These are phyloP conservation scores for Synergus laeviventris DNA, from an alignment of 2,888 invertebrate species.

Conservation along the genomic window DNA sequence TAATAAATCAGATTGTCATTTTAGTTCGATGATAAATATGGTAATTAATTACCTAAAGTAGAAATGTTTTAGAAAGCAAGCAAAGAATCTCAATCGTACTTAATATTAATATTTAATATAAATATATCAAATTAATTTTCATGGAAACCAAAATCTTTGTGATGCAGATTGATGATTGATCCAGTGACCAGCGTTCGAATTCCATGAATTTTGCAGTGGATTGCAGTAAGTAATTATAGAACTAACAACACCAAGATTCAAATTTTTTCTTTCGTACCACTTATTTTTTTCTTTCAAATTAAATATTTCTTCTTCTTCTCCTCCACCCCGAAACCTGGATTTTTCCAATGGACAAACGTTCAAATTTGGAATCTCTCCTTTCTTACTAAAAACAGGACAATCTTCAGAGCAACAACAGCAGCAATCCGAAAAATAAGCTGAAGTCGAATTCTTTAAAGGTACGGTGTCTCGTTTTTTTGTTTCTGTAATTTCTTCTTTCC, in stretches of 20 bases:
- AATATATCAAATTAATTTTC: too few species aligned
- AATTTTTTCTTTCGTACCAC: conserved; percentile 49
- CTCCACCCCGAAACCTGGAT: conserved; percentile 59
- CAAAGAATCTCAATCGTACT: too few species aligned
- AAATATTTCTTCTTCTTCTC: conserved; percentile 41
- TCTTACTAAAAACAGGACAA: neutral
- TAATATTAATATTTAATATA: too few species aligned
- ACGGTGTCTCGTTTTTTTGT: conserved; percentile 27
- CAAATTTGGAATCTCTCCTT: conserved; percentile 38
- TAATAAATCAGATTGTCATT: too few species aligned
- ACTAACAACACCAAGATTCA: conserved; percentile 46
- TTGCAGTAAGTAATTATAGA: conserved; percentile 45
- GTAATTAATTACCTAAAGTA: too few species aligned
- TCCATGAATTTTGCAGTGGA: conserved; percentile 45
- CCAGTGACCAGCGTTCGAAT: conserved; percentile 56
- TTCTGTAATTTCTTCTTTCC: conserved; percentile 9
- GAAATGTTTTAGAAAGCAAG: too few species aligned
- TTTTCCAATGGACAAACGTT: conserved; percentile 44
- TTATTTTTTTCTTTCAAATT: conserved; percentile 43
- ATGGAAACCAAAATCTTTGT: neutral
- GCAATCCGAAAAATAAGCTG: conserved; percentile 51
- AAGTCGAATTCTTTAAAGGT: conserved; percentile 45
- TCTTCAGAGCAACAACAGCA: conserved; percentile 47
- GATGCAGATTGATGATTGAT: conserved; percentile 47
- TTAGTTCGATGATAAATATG: too few species aligned